Base-by-base conservation (phyloP, 2,113 vertebrate genomes). In the Scatophagus argus region DNA sequence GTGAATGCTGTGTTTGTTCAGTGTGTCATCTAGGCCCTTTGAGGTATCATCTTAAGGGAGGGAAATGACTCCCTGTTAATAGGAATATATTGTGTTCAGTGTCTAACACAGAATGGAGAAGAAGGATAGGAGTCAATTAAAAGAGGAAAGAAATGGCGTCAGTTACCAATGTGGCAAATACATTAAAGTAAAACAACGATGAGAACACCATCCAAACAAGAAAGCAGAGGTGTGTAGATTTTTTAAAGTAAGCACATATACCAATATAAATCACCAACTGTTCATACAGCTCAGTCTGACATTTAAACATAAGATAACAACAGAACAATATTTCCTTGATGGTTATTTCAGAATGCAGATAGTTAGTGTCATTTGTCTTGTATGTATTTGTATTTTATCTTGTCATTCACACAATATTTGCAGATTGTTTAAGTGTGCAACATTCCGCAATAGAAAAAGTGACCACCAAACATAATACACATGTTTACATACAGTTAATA, bases 401-500 rank as follows among this genome's bases (percentile, higher is more conserved):
- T 4, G 7, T 54, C 39, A n/a, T n/a, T n/a, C n/a, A n/a, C n/a
- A n/a, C n/a, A n/a, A n/a, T n/a, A n/a, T n/a, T n/a, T 41, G 41
- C 7, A 27, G 10, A 38, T 3, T 19, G 19, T 31, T 58, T 2
- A 32, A 52, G 1, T n/a, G n/a, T 43, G 32, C 12, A 43, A 41
- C 12, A 38, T 10, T 10, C 25, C 25, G 31, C 1, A 61, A 13
- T 7, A 36, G 13, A 1, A 12, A 3, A 3, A 31, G 6, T 32
- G 74, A 21, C n/a, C 5, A 38, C n/a, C 17, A 68, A 52, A 41
- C 25, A 73, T 10, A 1, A 4, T 13, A 54, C 23, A 59, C 39
- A 59, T 17, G 3, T 85, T 66, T 71, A 38, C 17, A 21, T 10
- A n/a, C 21, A 68, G 9, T 5, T 31, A 13, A 55, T 74, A 14